Evolutionary conservation across 2,888 invertebrate species (phyloP), one percentile per base, ranked within the genome.

Genomic region (Calliphora vomitoria): DNA sequence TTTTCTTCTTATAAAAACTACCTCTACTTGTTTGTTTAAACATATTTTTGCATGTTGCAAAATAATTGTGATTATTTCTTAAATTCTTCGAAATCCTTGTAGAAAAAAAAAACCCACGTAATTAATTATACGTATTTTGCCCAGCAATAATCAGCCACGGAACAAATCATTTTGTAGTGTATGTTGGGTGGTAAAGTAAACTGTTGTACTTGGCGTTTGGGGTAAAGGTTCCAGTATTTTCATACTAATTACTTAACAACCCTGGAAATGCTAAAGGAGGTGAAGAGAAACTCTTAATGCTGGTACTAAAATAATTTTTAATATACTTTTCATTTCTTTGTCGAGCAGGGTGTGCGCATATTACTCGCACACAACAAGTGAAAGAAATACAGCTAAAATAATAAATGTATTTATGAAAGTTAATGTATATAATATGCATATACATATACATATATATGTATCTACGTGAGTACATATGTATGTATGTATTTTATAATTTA

Each of bases 231-330:
- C 15, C 5, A 41, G 60, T 13, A 55, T n/a, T 82, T 58, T 71
- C 31, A 38, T 53, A 76, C 62, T 76, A 76, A 83, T 83, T 76
- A 64, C 76, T 55, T 82, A 62, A 76, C 82, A 71, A 62, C 71
- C 62, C 44, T 11, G 8, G 11, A 15, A 60, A 69, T 66, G 25
- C 1, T 50, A 38, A 60, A n/a, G n/a, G 20, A 4, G n/a, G 13
- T 8, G 25, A 13, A 20, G 68, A 47, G 47, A 79, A 44, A 62
- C 38, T 47, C 15, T 74, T 35, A 35, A 66, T 18, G 47, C 41
- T 41, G 41, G 50, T 53, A 38, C 11, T 18, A 44, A 20, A 68
- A 68, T 53, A 38, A 66, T 53, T 78, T 55, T 66, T 69, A 47
- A 69, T 79, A 41, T 44, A 66, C 38, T 68, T 79, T 75, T 11